phyloP scores from a whole-genome alignment of 2,113 vertebrate species.

The Alethe diademata region DNA sequence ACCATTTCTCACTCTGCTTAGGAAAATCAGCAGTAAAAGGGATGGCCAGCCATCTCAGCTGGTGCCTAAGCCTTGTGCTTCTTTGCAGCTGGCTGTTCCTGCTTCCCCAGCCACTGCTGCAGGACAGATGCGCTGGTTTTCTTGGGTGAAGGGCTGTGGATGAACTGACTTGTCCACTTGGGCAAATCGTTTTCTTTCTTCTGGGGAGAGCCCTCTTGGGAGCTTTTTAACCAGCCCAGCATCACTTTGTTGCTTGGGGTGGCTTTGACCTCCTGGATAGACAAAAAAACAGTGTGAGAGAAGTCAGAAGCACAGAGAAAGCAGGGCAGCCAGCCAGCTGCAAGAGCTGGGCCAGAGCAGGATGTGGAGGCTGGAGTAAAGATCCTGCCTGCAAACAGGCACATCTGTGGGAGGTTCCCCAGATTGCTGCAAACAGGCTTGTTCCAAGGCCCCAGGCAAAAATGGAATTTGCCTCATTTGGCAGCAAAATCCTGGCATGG shows the following conservation, averaged over 20 bases:
- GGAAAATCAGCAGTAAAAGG: not conserved
- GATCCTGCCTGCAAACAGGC: not conserved
- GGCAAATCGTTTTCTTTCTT: constrained; percentile 72
- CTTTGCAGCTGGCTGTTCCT: constrained; percentile 65
- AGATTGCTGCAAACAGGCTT: not conserved
- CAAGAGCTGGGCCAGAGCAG: fast-evolving
- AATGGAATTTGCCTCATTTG: not conserved
- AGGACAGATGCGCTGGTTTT: constrained; percentile 50
- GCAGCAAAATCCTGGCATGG: not conserved
- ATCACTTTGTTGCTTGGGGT: constrained; percentile 83
- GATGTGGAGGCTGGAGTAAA: not conserved
- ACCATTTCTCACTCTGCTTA: not conserved
- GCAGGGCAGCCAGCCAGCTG: not conserved
- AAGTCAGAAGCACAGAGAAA: not conserved
- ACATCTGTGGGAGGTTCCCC: not conserved
- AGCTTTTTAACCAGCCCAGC: constrained; percentile 83
- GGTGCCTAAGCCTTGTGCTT: constrained; percentile 61
- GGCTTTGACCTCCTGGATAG: constrained; percentile 71
- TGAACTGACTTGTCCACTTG: constrained; percentile 67
- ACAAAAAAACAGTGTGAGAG: not conserved
- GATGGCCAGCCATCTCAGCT: not conserved
- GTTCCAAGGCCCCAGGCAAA: not conserved
- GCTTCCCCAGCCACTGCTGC: constrained; percentile 72
- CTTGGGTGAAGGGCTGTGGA: constrained; percentile 37
- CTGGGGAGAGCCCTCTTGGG: constrained; percentile 63